Evolutionary conservation across 2,888 invertebrate species (phyloP).

Genomic region (Meloe dianella): DNA sequence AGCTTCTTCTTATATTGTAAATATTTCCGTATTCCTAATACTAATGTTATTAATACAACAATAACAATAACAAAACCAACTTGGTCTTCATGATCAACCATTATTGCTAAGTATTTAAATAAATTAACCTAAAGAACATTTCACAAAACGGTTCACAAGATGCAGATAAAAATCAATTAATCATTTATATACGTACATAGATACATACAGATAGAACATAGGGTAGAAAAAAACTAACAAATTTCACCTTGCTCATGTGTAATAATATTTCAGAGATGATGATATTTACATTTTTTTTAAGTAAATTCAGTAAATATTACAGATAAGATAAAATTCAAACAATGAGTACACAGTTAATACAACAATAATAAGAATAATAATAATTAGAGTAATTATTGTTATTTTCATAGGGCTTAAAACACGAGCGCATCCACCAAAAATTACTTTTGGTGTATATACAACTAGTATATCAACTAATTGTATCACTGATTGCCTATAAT

Average conservation of each 20-base stretch:
- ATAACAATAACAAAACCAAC: constrained; percentile 39
- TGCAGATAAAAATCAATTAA: neutral
- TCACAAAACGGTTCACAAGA: neutral
- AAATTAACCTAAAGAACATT: neutral
- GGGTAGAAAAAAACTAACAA: neutral
- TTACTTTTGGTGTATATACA: neutral
- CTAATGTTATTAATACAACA: constrained; percentile 36
- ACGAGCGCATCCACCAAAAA: neutral
- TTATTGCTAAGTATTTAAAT: constrained; percentile 19
- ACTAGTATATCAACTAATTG: neutral
- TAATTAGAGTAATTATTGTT: neutral
- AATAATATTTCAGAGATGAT: neutral
- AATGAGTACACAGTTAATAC: neutral
- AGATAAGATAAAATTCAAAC: constrained; percentile 13
- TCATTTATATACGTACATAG: neutral
- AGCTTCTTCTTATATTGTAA: constrained; percentile 34
- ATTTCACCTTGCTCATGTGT: neutral
- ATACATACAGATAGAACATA: neutral
- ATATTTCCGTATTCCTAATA: constrained; percentile 37
- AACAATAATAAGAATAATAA: neutral
- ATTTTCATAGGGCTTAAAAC: too few species aligned
- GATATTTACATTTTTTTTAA: neutral
- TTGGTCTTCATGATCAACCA: constrained; percentile 36
- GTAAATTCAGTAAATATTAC: constrained; percentile 6
- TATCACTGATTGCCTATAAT: neutral